Evolutionary conservation across 2,113 vertebrate species (phyloP).

Genomic region (Vulpes ferrilata): DNA sequence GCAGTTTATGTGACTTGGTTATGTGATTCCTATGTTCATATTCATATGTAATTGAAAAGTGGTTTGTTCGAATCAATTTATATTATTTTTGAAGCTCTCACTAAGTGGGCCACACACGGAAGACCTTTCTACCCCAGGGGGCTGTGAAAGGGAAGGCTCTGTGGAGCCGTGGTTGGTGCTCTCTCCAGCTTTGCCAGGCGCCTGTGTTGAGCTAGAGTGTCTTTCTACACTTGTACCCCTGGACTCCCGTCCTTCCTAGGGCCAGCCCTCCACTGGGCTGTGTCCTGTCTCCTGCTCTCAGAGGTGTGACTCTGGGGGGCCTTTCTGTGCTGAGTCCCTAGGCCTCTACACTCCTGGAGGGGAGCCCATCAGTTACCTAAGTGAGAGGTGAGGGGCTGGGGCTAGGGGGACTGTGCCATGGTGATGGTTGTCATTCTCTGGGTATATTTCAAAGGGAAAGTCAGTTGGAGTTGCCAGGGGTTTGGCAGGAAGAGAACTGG

Average conservation of each 20-base stretch:
- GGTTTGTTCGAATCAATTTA: fast-evolving
- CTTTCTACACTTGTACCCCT: neutral
- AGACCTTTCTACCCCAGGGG: fast-evolving
- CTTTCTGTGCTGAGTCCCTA: neutral
- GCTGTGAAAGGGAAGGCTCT: neutral
- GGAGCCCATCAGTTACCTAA: neutral
- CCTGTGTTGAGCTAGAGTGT: no score
- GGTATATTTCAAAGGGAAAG: neutral
- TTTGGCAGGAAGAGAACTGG: neutral
- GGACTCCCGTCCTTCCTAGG: neutral
- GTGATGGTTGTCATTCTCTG: neutral
- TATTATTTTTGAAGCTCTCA: no score
- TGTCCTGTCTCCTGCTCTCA: neutral
- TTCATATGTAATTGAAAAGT: neutral
- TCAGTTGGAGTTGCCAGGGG: neutral
- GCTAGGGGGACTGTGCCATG: neutral
- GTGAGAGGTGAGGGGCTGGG: neutral
- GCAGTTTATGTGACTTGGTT: neutral
- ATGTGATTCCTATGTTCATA: fast-evolving
- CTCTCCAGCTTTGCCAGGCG: neutral
- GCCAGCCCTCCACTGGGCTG: neutral
- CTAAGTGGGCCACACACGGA: neutral
- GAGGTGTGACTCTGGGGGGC: no score
- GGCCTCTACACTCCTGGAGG: no score
- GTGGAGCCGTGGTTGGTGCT: neutral